Base-by-base conservation (phyloP, 2,113 vertebrate genomes). In the Phylloscopus trochilus region DNA sequence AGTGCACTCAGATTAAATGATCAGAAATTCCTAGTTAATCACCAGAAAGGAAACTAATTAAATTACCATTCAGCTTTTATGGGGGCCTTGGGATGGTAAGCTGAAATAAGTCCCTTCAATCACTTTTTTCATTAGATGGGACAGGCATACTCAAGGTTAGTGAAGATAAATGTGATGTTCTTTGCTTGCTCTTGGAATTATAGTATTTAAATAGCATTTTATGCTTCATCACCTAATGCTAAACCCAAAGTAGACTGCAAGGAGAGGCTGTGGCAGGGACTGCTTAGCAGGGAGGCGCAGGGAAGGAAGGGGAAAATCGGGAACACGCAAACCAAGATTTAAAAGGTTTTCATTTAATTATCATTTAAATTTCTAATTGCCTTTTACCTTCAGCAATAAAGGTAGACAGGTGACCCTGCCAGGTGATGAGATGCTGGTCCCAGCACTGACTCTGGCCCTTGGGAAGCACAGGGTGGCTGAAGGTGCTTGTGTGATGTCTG, bases 41-140 rank as follows among this genome's bases (percentile, higher is more conserved):
- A 96, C 83, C 91, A 95, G 94, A 95, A 96, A 96, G 92, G 91
- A 96, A 97, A 97, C 93, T 95, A 97, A 97, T 98, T 97, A 97
- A 96, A 97, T 91, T 97, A 93, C 82, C 87, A 31, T 85, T 95
- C 80, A 63, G 62, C 49, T 84, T 96, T 95, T 85, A 94, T 41
- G 39, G 91, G 68, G 75, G 81, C 89, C 88, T 63, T 80, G 92
- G 84, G 83, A 93, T 37, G 69, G 78, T 39, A 46, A 77, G 53
- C 73, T 92, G 81, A 95, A 88, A 72, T 81, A 76, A 95, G 62
- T 70, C 53, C 81, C 90, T 97, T 97, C 95, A 96, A 89, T 98
- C 82, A 96, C 76, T 94, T 91, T 90, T 94, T 94, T 82, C 90
- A 93, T 95, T 90, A 97, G 92, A 88, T 55, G 60, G 92, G 84